Conservation (phyloP, 2,113 vertebrate species). For the Cricetomys ansorgei region DNA sequence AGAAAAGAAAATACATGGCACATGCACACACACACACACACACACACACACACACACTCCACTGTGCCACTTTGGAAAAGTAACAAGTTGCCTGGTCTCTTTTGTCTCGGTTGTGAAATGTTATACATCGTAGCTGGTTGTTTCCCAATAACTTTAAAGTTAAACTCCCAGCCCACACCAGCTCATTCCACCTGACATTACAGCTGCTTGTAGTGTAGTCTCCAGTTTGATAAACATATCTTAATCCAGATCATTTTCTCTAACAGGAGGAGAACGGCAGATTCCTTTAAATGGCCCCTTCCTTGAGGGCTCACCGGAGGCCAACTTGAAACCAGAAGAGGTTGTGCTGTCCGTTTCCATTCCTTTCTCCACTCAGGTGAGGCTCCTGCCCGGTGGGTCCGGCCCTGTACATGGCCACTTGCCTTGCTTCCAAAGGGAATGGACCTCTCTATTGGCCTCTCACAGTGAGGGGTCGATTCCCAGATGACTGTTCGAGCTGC, state of each 20-base stretch:
- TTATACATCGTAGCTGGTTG: not conserved
- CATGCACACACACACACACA: too few relatives aligned
- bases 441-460: not conserved
- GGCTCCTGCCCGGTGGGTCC: not conserved
- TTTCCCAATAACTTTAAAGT: not conserved
- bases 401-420: rapidly evolving
- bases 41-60: too few relatives aligned
- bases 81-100: not conserved
- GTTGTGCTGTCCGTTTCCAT: constrained; percentile 88
- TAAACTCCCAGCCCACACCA: not conserved
- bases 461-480: not conserved
- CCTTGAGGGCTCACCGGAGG: constrained; percentile 86
- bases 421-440: not conserved
- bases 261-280: constrained; percentile 80
- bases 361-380: constrained; percentile 87
- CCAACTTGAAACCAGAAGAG: constrained; percentile 86
- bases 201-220: not conserved
- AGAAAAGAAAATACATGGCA: not conserved
- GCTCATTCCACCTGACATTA: not conserved
- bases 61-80: not conserved
- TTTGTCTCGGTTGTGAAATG: not conserved
- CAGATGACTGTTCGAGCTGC: not conserved
- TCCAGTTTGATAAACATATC: not conserved
- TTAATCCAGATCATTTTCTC: constrained; percentile 61
- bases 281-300: constrained; percentile 87